Base-by-base conservation (phyloP, 2,797 vertebrate genomes). In the Sphaeramia orbicularis region DNA sequence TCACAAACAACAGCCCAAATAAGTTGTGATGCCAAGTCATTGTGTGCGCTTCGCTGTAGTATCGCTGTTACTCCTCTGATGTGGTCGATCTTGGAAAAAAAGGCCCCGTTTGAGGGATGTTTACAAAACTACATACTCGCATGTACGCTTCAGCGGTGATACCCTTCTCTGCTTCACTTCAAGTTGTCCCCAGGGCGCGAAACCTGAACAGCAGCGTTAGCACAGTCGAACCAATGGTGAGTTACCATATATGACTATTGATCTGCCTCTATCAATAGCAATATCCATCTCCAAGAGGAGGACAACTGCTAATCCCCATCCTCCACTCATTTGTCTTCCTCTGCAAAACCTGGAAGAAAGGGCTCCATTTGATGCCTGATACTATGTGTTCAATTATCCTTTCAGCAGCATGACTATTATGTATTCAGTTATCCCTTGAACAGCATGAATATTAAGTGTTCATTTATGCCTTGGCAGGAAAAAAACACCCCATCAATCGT, bases 401-500 rank as follows among this genome's bases (percentile, higher is more conserved):
- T 61, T 75, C 76, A 80, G 55, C 65, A 38, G 71, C 69, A 41
- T 66, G 49, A 19, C 32, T 37, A 50, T 78, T 64, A 81, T 74
- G 56, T 65, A 71, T 76, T 84, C 78, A 64, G 61, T 56, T 75
- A 73, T 76, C 45, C 53, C 27, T 69, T 10, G 36, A 77, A 74
- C 71, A 49, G 62, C 73, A 83, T 87, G 80, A 86, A 88, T 86
- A 79, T 85, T 83, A 86, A 83, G 60, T 67, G 70, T 84, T 81
- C 64, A 66, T 86, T 86, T 80, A 78, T 74, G 72, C 66, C 60
- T 48, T 42, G 63, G 37, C 54, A 41, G 41, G 38, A 64, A 60
- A 70, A 65, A 77, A 76, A 56, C 74, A 55, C 48, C 65, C 71
- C 63, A 80, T 84, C 74, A 81, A 49, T 77, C 56, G 48, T 76